phyloP scores from a whole-genome alignment of 2,113 vertebrate genomes.

The Plecotus auritus region DNA sequence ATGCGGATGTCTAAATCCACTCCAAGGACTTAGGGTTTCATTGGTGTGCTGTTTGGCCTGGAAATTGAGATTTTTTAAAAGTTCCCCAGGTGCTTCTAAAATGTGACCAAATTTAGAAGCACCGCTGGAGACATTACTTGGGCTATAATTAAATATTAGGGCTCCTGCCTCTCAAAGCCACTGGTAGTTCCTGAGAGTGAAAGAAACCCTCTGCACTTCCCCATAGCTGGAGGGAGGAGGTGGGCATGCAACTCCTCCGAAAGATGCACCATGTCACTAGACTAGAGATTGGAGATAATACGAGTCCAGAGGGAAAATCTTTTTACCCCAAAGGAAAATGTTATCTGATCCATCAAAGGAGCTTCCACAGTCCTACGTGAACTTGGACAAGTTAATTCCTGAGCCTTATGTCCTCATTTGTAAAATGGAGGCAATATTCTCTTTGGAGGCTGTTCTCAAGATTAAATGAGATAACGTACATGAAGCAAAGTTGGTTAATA shows the following conservation, averaged over 20 bases:
- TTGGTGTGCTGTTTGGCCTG: not conserved
- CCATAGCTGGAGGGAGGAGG: not conserved
- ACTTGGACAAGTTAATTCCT: not conserved
- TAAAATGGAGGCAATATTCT: not conserved
- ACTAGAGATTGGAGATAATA: not conserved
- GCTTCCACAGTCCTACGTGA: not conserved
- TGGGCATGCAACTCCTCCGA: not conserved
- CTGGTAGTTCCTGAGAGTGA: not conserved
- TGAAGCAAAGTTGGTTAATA: not conserved
- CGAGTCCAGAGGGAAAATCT: not conserved
- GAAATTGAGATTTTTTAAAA: not conserved
- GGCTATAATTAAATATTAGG: not conserved
- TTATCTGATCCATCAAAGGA: not conserved
- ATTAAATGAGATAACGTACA: not conserved
- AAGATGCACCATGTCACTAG: not conserved
- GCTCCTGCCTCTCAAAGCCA: not conserved
- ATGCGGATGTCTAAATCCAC: not conserved
- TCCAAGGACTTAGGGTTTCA: not conserved
- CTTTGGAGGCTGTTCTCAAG: not conserved
- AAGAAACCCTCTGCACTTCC: not conserved
- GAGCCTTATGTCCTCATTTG: not conserved
- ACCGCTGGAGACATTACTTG: not conserved
- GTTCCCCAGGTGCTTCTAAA: not conserved
- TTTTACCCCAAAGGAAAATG: not conserved
- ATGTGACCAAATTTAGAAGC: not conserved